phyloP scores from a whole-genome alignment of 2,797 vertebrate genomes.

The Sebastes alutus region DNA sequence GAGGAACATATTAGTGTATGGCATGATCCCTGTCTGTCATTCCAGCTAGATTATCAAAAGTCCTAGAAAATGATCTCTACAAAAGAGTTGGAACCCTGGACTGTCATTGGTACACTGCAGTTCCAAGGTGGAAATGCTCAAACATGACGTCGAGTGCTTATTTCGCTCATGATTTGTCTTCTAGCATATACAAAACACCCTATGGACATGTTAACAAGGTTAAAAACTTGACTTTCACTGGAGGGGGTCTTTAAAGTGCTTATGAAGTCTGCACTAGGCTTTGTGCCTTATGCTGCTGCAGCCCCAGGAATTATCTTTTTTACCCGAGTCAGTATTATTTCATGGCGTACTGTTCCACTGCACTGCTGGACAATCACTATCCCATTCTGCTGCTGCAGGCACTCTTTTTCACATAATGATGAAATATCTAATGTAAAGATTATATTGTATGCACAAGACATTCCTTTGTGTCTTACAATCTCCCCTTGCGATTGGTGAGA shows the following conservation, averaged over 20 bases:
- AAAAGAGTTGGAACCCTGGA: too few species aligned
- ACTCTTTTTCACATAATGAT: constrained; percentile 19
- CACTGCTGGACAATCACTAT: constrained; percentile 25
- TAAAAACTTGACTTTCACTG: background rate
- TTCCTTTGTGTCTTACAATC: constrained; percentile 2
- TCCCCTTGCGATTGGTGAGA: background rate
- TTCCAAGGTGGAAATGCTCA: background rate
- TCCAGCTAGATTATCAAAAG: too few species aligned
- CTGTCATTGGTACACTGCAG: too few species aligned
- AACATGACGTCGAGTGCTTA: background rate
- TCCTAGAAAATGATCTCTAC: too few species aligned
- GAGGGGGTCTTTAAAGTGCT: constrained; percentile 4
- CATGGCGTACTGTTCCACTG: constrained; percentile 24
- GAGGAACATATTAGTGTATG: too few species aligned
- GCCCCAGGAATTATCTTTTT: constrained; percentile 16
- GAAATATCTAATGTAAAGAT: constrained; percentile 1
- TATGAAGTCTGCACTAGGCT: constrained; percentile 34
- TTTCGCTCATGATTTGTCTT: background rate
- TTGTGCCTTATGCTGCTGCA: constrained; percentile 34
- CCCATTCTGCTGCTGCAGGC: constrained; percentile 30
- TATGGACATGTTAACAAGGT: background rate
- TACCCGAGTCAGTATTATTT: constrained; percentile 43
- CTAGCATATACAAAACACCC: background rate
- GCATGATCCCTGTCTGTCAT: too few species aligned
- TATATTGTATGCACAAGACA: constrained; percentile 3